A percentile compares a stretch with the other conserved stretches of the same genome.
Evolutionary conservation across 2,797 vertebrate species (phyloP).

Genomic region (Tauraco hartlaubi): DNA sequence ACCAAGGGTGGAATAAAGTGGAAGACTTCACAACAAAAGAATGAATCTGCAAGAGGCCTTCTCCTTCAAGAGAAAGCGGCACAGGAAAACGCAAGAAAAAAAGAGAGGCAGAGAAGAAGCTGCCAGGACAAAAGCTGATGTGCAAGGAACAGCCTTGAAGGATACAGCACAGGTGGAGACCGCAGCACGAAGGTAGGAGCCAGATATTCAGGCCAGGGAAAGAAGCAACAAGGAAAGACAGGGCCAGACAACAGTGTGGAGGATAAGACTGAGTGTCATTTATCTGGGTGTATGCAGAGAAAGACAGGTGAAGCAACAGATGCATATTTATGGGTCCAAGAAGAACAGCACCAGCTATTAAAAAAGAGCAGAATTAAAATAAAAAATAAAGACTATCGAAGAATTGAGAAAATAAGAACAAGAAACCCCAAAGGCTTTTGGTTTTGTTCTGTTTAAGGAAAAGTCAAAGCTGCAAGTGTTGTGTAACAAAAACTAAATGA

Average conservation of each 20-base stretch:
- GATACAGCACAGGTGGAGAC: not conserved
- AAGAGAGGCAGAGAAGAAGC: not conserved
- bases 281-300: fast-evolving
- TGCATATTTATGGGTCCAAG: not conserved
- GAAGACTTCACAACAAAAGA: not conserved
- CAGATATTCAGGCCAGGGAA: not conserved
- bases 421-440: not conserved
- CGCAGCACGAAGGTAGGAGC: not conserved
- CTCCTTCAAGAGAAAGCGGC: not conserved
- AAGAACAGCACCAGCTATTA: not conserved
- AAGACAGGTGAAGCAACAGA: not conserved
- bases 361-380: not conserved
- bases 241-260: not conserved
- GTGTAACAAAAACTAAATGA: not conserved
- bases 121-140: not conserved
- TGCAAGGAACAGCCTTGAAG: not conserved
- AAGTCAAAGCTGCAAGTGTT: not conserved
- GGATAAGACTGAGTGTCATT: not conserved
- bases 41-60: not conserved
- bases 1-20: not conserved
- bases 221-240: not conserved
- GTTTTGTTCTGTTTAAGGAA: not conserved
- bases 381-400: not conserved
- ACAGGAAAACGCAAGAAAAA: not conserved
- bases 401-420: not conserved